These are phyloP conservation scores for Oryctolagus cuniculus DNA, from an alignment of 2,113 vertebrate genomes.

Conservation along the genomic window DNA sequence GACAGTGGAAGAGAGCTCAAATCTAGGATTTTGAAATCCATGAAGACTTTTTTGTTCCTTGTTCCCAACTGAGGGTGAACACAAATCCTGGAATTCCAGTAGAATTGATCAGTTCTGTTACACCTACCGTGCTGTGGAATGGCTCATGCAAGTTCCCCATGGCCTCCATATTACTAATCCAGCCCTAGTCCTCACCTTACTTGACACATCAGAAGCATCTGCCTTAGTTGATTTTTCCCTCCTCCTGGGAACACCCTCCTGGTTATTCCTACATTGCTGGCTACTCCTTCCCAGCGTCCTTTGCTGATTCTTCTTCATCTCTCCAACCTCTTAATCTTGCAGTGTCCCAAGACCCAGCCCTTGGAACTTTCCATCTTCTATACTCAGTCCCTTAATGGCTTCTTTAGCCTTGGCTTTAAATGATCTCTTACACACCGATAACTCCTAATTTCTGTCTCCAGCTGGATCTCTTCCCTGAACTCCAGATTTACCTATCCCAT, in stretches of 20 bases:
- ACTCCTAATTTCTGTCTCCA: neutral
- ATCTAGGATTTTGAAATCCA: constrained; percentile 6
- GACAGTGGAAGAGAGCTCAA: neutral
- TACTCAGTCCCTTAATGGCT: neutral
- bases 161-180: neutral
- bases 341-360: neutral
- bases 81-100: neutral
- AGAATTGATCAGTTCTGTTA: neutral
- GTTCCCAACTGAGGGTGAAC: neutral
- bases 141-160: neutral
- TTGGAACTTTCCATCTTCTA: neutral
- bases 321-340: neutral
- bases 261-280: neutral
- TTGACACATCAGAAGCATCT: neutral
- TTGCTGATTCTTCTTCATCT: neutral
- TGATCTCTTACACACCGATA: neutral
- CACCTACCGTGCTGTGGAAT: neutral
- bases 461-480: neutral
- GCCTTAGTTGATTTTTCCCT: neutral
- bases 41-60: neutral
- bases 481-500: neutral
- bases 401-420: constrained; percentile 23
- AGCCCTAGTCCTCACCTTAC: neutral
- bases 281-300: neutral
- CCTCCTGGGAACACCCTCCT: neutral